phyloP scores from a whole-genome alignment of 1,140 invertebrate species.

The Catajapyx aquilonaris region DNA sequence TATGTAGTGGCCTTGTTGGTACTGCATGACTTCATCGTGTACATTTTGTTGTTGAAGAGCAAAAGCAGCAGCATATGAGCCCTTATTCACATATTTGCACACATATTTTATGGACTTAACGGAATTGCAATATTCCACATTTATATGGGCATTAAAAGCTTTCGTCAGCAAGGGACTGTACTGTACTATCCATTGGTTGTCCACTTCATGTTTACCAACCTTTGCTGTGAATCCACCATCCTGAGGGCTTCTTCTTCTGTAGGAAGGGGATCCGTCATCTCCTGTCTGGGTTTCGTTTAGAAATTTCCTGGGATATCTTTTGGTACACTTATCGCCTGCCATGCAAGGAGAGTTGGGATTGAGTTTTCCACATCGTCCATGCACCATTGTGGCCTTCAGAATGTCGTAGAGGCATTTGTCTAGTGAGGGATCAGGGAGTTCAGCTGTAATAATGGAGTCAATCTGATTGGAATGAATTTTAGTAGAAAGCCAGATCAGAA shows the following conservation, averaged over 20 bases:
- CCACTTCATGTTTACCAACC: conserved; percentile 12
- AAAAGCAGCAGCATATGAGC: conserved; percentile 12
- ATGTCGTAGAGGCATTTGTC: too few relatives aligned
- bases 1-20: conserved; percentile 21
- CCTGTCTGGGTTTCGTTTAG: conserved; percentile 17
- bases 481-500: conserved; percentile 22
- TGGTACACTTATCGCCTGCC: conserved; percentile 22
- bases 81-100: conserved; percentile 23
- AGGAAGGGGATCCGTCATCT: conserved; percentile 18
- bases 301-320: conserved; percentile 19
- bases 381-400: too few relatives aligned
- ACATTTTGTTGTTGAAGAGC: conserved; percentile 9
- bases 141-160: conserved; percentile 18
- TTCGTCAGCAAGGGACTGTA: conserved; percentile 16
- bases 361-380: conserved; percentile 26
- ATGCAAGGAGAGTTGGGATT: conserved; percentile 26
- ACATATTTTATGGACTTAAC: conserved; percentile 21
- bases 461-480: conserved; percentile 20
- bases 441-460: conserved; percentile 26
- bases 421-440: conserved; percentile 35
- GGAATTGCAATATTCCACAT: conserved; percentile 19
- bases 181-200: conserved; percentile 21
- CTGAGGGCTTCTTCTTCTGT: conserved; percentile 13
- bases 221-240: conserved; percentile 8
- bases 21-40: conserved; percentile 15